Evolutionary conservation across 1,140 invertebrate genomes (phyloP).

Genomic region (Thaumetopoea pityocampa): DNA sequence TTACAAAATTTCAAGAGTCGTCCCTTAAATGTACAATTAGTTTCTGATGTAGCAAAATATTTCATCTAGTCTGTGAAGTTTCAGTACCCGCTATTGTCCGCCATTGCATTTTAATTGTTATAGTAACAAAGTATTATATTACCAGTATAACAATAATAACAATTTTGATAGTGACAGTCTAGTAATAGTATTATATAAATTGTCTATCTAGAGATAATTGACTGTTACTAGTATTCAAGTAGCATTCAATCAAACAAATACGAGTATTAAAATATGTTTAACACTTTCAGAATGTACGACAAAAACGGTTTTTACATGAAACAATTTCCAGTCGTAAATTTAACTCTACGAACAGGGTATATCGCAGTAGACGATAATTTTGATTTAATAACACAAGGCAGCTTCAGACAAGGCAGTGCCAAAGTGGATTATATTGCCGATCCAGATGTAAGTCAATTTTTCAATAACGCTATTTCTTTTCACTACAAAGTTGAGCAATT

Average conservation of each 20-base stretch:
- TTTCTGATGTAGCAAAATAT: too few relatives aligned
- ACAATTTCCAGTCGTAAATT: constrained; percentile 20
- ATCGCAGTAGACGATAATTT: constrained; percentile 23
- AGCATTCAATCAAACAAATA: not conserved
- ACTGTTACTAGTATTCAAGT: not conserved
- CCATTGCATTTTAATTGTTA: too few relatives aligned
- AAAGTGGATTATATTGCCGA: constrained; percentile 19
- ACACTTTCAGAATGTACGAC: constrained; percentile 30
- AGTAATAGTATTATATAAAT: too few relatives aligned
- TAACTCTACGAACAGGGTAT: constrained; percentile 25
- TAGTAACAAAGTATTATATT: not conserved
- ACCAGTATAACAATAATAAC: not conserved
- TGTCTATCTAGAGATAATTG: too few relatives aligned
- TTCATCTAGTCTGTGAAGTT: too few relatives aligned
- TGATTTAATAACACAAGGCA: constrained; percentile 22
- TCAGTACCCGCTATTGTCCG: too few relatives aligned
- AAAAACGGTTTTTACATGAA: constrained; percentile 18
- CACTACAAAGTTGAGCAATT: not conserved
- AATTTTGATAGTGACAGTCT: too few relatives aligned
- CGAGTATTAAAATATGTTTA: not conserved
- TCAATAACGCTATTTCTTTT: constrained; percentile 1
- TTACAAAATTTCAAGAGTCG: too few relatives aligned
- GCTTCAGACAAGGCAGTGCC: constrained; percentile 20
- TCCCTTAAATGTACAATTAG: too few relatives aligned
- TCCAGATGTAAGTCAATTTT: constrained; percentile 24